phyloP scores from a whole-genome alignment of 35 echinoderm and acorn worm species.

The Holothuria glaberrima region DNA sequence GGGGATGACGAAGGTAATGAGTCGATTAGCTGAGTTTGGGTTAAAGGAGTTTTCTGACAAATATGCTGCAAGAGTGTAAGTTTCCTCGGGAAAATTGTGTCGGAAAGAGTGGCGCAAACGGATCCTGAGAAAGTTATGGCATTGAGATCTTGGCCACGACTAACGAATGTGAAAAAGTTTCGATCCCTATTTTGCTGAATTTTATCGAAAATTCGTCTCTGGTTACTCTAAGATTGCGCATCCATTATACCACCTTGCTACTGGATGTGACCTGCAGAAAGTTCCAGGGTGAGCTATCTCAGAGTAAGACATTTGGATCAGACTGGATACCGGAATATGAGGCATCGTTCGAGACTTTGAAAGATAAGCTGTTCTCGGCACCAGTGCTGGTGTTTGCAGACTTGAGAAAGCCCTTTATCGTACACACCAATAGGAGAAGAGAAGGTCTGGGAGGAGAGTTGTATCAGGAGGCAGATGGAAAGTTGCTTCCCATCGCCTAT shows the following conservation, averaged over 20 bases:
- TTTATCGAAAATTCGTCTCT: constrained; percentile 69
- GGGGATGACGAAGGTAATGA: constrained; percentile 52
- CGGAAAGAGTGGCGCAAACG: constrained; percentile 51
- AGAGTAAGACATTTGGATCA: background rate
- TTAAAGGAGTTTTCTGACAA: constrained; percentile 68
- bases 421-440: constrained; percentile 40
- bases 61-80: constrained; percentile 30
- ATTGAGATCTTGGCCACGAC: constrained; percentile 48
- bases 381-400: constrained; percentile 59
- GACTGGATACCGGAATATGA: constrained; percentile 54
- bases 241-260: constrained; percentile 59
- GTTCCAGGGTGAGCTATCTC: too few species aligned
- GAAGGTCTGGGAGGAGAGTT: constrained; percentile 54
- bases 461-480: constrained; percentile 38
- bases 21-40: constrained; percentile 66
- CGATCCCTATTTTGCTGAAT: constrained; percentile 67
- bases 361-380: constrained; percentile 32
- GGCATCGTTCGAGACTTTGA: constrained; percentile 36
- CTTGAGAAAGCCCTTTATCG: constrained; percentile 33
- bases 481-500: constrained; percentile 22
- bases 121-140: constrained; percentile 61
- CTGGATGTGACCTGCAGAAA: background rate
- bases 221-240: constrained; percentile 66
- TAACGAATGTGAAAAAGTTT: constrained; percentile 51
- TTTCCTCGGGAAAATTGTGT: constrained; percentile 76